A percentile compares a stretch with the other conserved stretches of the same genome.
Conservation (phyloP, 2,888 invertebrate genomes). For the Fragum sueziense region DNA sequence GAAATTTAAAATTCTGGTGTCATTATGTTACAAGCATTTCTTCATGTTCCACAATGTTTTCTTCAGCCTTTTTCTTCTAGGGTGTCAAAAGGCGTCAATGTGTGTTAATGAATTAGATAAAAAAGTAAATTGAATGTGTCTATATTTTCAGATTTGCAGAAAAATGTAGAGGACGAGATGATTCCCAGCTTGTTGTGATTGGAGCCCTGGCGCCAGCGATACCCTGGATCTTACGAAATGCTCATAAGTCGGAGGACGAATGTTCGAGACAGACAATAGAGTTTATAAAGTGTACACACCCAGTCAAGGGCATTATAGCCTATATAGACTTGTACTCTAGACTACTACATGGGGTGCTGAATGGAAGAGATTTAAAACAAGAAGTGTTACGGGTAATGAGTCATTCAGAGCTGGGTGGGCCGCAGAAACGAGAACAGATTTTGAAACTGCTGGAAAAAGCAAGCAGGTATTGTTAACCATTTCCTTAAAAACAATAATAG, state of each 20-base stretch:
- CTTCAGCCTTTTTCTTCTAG: no score
- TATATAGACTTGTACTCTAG: slow-evolving; percentile 73
- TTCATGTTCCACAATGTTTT: no score
- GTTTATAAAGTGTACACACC: slow-evolving; percentile 76
- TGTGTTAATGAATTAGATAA: no score
- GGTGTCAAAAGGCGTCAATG: no score
- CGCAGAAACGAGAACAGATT: slow-evolving; percentile 65
- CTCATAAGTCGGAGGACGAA: slow-evolving; percentile 71
- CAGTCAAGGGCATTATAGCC: slow-evolving; percentile 67
- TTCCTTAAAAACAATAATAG: no score
- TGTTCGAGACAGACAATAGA: slow-evolving; percentile 71
- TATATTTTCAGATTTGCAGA: slow-evolving; percentile 55
- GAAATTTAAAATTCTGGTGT: no score
- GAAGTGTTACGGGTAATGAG: slow-evolving; percentile 64
- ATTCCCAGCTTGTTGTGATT: slow-evolving; percentile 73
- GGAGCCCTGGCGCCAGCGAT: slow-evolving; percentile 72
- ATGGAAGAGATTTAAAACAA: slow-evolving; percentile 70
- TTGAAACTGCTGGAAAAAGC: slow-evolving; percentile 62
- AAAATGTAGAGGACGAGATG: slow-evolving; percentile 57
- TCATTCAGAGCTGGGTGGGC: slow-evolving; percentile 70
- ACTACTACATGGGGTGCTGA: slow-evolving; percentile 72
- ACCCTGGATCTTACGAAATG: slow-evolving; percentile 76
- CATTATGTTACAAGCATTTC: no score
- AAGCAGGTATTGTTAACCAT: slow-evolving; percentile 61
- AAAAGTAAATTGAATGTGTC: no score